These are phyloP conservation scores for Callimorpha dominula DNA, from an alignment of 2,888 invertebrate species.

Conservation along the genomic window DNA sequence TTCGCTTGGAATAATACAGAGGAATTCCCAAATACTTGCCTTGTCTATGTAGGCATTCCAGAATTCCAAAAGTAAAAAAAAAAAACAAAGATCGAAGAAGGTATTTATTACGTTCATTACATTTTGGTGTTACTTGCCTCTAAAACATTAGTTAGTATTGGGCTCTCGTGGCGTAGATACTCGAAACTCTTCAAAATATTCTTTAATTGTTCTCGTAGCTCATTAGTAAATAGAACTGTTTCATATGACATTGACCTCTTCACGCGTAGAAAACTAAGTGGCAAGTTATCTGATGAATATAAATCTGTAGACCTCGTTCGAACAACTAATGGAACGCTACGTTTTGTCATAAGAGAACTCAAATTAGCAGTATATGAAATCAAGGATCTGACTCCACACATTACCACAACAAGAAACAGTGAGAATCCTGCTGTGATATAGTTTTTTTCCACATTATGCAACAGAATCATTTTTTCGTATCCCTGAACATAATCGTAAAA, in stretches of 20 bases:
- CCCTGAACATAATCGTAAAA: conserved; percentile 52
- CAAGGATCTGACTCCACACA: conserved; percentile 68
- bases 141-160: conserved; percentile 57
- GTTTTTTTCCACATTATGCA: conserved; percentile 71
- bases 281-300: conserved; percentile 48
- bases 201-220: conserved; percentile 69
- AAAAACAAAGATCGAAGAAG: conserved; percentile 48
- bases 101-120: conserved; percentile 50
- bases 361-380: conserved; percentile 65
- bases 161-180: conserved; percentile 50
- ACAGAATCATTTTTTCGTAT: conserved; percentile 62
- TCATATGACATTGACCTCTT: conserved; percentile 77
- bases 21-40: neutral
- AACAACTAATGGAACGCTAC: conserved; percentile 13
- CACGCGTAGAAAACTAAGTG: conserved; percentile 67
- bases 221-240: conserved; percentile 69
- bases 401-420: conserved; percentile 70
- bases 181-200: conserved; percentile 60
- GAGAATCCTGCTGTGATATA: conserved; percentile 78
- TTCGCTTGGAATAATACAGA: conserved; percentile 34
- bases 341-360: conserved; percentile 8
- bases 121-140: conserved; percentile 42
- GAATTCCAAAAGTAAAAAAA: conserved; percentile 32
- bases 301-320: conserved; percentile 31
- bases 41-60: conserved; percentile 23